Percentiles rank a stretch among this genome's conserved stretches.
Evolutionary conservation across 2,888 invertebrate genomes (phyloP).

Genomic region (Xestia sexstrigata): DNA sequence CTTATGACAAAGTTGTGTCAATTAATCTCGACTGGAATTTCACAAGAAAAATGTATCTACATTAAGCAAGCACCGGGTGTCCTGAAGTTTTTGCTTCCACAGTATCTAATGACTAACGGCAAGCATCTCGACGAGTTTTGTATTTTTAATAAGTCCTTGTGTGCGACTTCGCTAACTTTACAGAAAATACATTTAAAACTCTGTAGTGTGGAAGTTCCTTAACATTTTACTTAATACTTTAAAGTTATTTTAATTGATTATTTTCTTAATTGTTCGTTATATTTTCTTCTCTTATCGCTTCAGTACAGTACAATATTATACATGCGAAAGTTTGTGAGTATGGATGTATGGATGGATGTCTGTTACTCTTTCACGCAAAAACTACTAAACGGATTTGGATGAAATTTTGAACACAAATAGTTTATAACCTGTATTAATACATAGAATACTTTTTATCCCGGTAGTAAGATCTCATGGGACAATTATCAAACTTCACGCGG

Average conservation of each 20-base stretch:
- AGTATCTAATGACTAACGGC: conserved; percentile 77
- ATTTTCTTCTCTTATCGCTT: background rate
- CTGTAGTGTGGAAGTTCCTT: conserved; percentile 49
- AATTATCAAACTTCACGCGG: too few species aligned
- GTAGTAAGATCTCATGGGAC: too few species aligned
- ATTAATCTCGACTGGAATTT: conserved; percentile 73
- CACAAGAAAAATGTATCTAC: conserved; percentile 73
- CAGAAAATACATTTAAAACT: conserved; percentile 66
- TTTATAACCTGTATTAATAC: too few species aligned
- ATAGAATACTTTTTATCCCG: too few species aligned
- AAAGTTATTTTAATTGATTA: conserved; percentile 17
- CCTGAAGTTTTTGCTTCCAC: conserved; percentile 72
- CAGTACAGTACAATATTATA: background rate
- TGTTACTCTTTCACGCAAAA: too few species aligned
- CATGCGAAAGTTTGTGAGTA: too few species aligned
- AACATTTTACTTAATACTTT: conserved; percentile 52
- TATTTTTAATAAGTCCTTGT: conserved; percentile 82
- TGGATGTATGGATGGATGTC: too few species aligned
- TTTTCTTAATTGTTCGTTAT: background rate
- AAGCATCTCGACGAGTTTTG: conserved; percentile 75
- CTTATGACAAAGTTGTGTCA: conserved; percentile 72
- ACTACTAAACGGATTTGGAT: too few species aligned
- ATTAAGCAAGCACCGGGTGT: conserved; percentile 70
- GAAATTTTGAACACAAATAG: too few species aligned
- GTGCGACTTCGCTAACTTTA: conserved; percentile 59